Evolutionary conservation across 2,113 vertebrate species (phyloP), one percentile per base, ranked within the genome.

Genomic region (Entelurus aequoreus): DNA sequence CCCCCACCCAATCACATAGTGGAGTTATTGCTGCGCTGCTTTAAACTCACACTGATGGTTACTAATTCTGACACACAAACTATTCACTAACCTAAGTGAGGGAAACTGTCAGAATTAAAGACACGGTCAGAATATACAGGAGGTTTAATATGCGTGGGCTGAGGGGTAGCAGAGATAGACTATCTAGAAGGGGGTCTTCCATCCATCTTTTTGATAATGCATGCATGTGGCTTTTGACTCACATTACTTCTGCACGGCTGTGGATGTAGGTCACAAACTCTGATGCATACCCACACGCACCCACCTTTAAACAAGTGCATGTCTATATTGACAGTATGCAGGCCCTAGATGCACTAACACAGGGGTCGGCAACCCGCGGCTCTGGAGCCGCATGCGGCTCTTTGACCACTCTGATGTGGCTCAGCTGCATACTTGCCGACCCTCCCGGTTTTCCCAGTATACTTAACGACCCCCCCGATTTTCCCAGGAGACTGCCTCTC

Each of bases 221-320:
- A 58, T 48, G 60, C 49, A 10, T 11, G 48, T 48, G 54, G 15
- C 48, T 68, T 68, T 65, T 61, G 54, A 69, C 60, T 54, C 70
- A 44, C 65, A 76, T 89, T 84, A 86, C 76, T 88, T 84, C 85
- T 80, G 79, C 86, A 80, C 77, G 78, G 72, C 56, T 83, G 86
- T 71, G 55, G 77, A 90, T 86, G 58, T 89, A 83, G 87, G 88
- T 84, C 84, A 84, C 63, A 60, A 62, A 75, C 54, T 62, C 60
- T 12, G 35, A 48, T 42, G 60, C 65, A 71, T 66, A 62, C 68
- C 11, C 66, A 65, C 44, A 36, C 13, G 10, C 61, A 67, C 55
- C 49, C 60, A 13, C 69, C 36, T 21, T n/a, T 35, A 50, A 47
- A 60, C 4, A 60, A 10, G 12, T 13, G 19, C 6, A n/a, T 12